These are phyloP conservation scores for Cryptophagus acutangulus DNA, from an alignment of 2,888 invertebrate species.

Conservation along the genomic window DNA sequence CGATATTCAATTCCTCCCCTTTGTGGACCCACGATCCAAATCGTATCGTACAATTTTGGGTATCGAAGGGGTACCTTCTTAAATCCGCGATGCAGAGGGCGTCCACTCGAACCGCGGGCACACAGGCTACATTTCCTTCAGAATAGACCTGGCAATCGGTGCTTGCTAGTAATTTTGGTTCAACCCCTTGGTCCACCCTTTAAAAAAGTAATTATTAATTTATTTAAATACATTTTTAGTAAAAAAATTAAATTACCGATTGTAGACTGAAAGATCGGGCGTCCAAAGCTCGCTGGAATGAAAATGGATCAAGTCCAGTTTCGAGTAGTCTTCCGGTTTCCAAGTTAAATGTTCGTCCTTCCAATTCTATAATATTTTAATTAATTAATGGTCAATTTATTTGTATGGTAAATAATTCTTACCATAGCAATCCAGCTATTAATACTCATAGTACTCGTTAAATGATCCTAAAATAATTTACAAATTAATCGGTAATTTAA, in stretches of 20 bases:
- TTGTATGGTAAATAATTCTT: not conserved
- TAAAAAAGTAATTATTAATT: not conserved
- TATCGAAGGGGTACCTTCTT: not conserved
- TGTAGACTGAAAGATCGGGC: not conserved
- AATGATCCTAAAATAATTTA: not conserved
- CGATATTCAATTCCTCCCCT: slow-evolving; percentile 3
- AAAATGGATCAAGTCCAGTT: not conserved
- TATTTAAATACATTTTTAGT: not conserved
- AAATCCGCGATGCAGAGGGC: not conserved
- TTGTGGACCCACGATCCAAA: slow-evolving; percentile 1
- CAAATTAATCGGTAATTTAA: not conserved
- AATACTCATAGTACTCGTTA: not conserved
- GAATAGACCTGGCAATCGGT: not conserved
- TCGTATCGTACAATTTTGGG: not conserved
- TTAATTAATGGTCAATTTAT: not conserved
- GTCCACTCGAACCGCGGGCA: not conserved
- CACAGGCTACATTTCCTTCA: not conserved
- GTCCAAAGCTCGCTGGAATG: not conserved
- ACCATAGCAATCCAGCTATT: slow-evolving; percentile 3
- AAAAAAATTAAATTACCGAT: too few species aligned
- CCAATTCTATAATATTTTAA: slow-evolving; percentile 1
- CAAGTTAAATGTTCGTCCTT: slow-evolving; percentile 4
- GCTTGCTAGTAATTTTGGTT: not conserved
- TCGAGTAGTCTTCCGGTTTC: not conserved
- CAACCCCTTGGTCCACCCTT: not conserved